Evolutionary conservation across 2,888 invertebrate genomes (phyloP).

Genomic region (Julus scandinavius): DNA sequence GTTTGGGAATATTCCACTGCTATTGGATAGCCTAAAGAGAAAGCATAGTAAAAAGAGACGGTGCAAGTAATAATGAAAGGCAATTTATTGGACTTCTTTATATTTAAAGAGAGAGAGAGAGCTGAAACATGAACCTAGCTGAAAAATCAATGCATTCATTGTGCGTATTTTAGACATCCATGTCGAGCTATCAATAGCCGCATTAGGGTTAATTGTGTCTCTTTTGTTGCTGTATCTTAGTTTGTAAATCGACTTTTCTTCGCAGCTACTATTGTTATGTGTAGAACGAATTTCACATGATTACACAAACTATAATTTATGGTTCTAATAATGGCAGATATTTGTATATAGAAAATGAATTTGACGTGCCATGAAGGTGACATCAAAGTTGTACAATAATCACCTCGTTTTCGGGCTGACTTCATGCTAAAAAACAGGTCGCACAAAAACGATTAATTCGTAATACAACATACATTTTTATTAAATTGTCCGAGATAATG

Average conservation of each 20-base stretch:
- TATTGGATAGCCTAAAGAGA: not conserved
- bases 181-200: conserved; percentile 45
- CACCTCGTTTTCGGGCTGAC: not conserved
- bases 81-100: conserved; percentile 42
- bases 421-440: not conserved
- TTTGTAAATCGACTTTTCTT: conserved; percentile 37
- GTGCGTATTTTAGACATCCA: conserved; percentile 30
- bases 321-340: conserved; percentile 19
- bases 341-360: not conserved
- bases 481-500: not conserved
- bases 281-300: not conserved
- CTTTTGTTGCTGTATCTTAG: conserved; percentile 42
- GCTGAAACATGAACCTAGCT: not conserved
- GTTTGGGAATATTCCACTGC: not conserved
- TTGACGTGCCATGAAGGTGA: not conserved
- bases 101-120: conserved; percentile 9
- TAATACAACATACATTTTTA: not conserved
- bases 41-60: conserved; percentile 23
- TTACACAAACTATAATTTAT: not conserved
- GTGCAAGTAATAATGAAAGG: conserved; percentile 12
- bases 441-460: not conserved
- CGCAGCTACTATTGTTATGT: not conserved
- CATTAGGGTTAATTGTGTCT: conserved; percentile 44
- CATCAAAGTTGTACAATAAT: not conserved
- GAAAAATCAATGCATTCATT: conserved; percentile 44